Percentiles rank a stretch among this genome's conserved stretches.
These are phyloP conservation scores for Sinocyclocheilus anophthalmus DNA, from an alignment of 2,113 vertebrate genomes.

Conservation along the genomic window DNA sequence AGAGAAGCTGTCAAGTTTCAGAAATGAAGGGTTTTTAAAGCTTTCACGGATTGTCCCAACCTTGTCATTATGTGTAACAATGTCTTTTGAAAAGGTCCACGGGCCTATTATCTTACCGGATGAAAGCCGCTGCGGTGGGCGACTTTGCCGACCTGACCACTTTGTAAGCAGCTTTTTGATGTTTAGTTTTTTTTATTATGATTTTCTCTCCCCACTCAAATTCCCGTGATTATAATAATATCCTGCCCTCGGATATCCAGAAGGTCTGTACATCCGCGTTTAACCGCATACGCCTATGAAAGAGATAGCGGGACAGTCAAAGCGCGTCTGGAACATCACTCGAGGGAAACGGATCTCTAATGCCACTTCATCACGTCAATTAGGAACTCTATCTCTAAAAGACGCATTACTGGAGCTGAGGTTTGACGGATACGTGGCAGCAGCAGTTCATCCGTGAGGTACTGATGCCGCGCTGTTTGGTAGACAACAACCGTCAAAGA, in stretches of 20 bases:
- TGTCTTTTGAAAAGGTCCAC: constrained; percentile 55
- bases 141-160: constrained; percentile 44
- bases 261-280: constrained; percentile 43
- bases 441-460: constrained; percentile 20
- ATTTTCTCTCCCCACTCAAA: constrained; percentile 39
- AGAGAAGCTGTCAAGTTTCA: constrained; percentile 50
- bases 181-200: constrained; percentile 23
- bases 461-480: constrained; percentile 12
- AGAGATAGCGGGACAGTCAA: constrained; percentile 48
- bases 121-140: constrained; percentile 40
- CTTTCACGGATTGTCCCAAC: constrained; percentile 19
- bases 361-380: constrained; percentile 43
- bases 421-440: constrained; percentile 38
- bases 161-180: constrained; percentile 51
- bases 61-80: constrained; percentile 56
- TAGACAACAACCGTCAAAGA: not conserved
- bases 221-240: constrained; percentile 58
- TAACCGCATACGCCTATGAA: constrained; percentile 57
- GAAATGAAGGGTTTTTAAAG: constrained; percentile 50
- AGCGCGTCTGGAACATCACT: constrained; percentile 38
- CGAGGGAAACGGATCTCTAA: constrained; percentile 46
- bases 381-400: constrained; percentile 55
- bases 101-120: constrained; percentile 61
- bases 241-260: constrained; percentile 49
- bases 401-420: not conserved